Conservation (phyloP, 2,888 invertebrate genomes). For the Limnephilus marmoratus region DNA sequence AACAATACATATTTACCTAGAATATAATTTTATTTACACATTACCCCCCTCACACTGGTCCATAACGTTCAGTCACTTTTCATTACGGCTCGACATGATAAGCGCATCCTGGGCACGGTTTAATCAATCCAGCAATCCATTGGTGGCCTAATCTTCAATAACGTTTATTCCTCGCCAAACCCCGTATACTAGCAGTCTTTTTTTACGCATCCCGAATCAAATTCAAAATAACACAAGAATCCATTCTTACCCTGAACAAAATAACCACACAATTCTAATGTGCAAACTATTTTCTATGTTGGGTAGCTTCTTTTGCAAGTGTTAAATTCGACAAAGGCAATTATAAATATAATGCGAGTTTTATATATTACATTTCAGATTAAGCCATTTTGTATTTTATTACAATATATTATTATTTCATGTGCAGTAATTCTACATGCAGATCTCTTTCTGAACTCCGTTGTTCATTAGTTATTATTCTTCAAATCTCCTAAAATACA, state of each 20-base stretch:
- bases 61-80: constrained; percentile 49
- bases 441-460: background rate
- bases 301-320: constrained; percentile 1
- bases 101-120: constrained; percentile 12
- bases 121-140: constrained; percentile 10
- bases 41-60: constrained; percentile 44
- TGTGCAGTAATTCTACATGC: background rate
- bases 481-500: constrained; percentile 17
- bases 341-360: background rate
- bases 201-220: constrained; percentile 29
- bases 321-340: background rate
- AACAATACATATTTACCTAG: constrained; percentile 57
- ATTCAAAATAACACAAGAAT: constrained; percentile 17
- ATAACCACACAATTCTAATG: constrained; percentile 22
- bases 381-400: background rate
- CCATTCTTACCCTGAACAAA: constrained; percentile 21
- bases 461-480: background rate
- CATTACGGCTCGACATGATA: background rate
- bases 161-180: constrained; percentile 35
- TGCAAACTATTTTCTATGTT: constrained; percentile 2
- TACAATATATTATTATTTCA: constrained; percentile 20
- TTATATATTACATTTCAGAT: background rate
- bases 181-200: constrained; percentile 51
- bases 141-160: background rate
- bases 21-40: constrained; percentile 52